Conservation (phyloP, 2,888 invertebrate genomes). For the Lepidochrysops patricia region DNA sequence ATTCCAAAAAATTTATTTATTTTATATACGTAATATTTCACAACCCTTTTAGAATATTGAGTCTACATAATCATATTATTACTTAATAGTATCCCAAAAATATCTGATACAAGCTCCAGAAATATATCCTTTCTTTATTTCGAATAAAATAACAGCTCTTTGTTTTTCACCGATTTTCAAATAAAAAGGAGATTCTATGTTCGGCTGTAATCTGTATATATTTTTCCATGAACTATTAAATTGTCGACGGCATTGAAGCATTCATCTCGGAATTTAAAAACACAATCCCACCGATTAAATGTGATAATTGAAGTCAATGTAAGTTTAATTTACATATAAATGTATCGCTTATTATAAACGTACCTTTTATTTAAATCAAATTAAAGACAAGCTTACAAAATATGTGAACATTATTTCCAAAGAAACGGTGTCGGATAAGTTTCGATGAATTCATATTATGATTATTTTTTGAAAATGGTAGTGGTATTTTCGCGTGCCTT, state of each 20-base stretch:
- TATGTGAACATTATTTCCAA: background rate
- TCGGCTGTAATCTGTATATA: no score
- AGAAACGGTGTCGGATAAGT: slow-evolving; percentile 35
- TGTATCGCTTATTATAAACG: background rate
- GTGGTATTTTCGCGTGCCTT: no score
- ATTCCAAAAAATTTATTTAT: no score
- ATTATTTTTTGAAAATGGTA: no score
- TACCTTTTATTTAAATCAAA: background rate
- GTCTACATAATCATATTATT: no score
- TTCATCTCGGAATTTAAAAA: background rate
- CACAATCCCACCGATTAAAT: background rate
- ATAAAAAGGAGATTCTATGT: no score
- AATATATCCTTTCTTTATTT: no score
- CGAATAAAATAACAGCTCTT: background rate
- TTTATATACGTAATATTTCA: no score
- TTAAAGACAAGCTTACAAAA: slow-evolving; percentile 4
- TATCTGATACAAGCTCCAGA: no score
- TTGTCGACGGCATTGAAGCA: background rate
- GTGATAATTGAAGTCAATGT: background rate
- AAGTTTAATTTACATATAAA: background rate
- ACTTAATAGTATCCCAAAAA: no score
- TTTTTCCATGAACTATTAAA: background rate
- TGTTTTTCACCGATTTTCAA: background rate
- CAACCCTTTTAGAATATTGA: no score
- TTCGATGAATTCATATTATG: no score